Evolutionary conservation across 1,140 invertebrate genomes (phyloP).

Genomic region (Calosoma granatense): DNA sequence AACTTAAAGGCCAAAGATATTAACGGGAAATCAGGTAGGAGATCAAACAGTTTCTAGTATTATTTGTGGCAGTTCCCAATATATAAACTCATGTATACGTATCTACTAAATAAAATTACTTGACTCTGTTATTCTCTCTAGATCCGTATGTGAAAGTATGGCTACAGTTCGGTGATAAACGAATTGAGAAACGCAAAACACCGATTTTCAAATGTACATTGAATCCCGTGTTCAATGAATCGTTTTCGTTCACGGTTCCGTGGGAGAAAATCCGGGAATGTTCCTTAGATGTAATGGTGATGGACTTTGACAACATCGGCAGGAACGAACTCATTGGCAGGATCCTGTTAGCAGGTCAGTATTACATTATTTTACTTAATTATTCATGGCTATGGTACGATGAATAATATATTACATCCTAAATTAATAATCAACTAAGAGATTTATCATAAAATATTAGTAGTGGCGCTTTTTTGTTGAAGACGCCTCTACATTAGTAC

Average conservation of each 20-base stretch:
- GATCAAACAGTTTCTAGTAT: constrained; percentile 16
- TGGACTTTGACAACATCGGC: constrained; percentile 92
- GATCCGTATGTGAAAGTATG: constrained; percentile 96
- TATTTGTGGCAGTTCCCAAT: background rate
- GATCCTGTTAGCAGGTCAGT: constrained; percentile 72
- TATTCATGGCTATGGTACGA: too few species aligned
- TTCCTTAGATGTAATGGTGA: constrained; percentile 83
- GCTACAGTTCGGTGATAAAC: constrained; percentile 89
- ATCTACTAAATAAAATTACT: background rate
- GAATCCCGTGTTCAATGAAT: constrained; percentile 88
- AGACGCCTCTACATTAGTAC: too few species aligned
- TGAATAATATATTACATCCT: too few species aligned
- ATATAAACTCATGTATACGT: too few species aligned
- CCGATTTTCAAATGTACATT: constrained; percentile 88
- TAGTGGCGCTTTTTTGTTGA: too few species aligned
- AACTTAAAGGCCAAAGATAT: constrained; percentile 92
- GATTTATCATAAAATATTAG: too few species aligned
- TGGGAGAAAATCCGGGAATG: constrained; percentile 92
- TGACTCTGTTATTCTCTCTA: constrained; percentile 35
- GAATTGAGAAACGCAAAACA: constrained; percentile 93
- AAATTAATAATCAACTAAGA: too few species aligned
- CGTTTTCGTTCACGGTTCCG: constrained; percentile 85
- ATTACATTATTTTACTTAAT: constrained; percentile 4
- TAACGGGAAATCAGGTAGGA: constrained; percentile 91
- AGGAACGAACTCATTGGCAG: constrained; percentile 85